phyloP scores from a whole-genome alignment of 2,797 vertebrate species.

The Pangasius larnaudii region DNA sequence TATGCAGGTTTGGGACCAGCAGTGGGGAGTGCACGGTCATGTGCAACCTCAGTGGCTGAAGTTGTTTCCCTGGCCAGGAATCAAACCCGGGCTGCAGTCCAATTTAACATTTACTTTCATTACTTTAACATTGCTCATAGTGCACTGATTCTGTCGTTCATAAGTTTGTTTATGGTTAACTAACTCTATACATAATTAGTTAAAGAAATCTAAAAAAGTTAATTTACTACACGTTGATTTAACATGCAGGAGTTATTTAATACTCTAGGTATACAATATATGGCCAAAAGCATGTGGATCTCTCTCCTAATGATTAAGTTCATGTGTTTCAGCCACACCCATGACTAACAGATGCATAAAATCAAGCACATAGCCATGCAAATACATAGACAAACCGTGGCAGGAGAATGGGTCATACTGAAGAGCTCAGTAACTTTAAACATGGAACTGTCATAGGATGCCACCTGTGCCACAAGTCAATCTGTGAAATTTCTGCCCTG shows the following conservation, averaged over 20 bases:
- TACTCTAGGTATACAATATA: background rate
- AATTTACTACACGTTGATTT: background rate
- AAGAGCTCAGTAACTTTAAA: background rate
- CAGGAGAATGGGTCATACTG: background rate
- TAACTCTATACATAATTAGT: too few species aligned
- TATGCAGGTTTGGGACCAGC: too few species aligned
- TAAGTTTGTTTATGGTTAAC: background rate
- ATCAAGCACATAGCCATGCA: background rate
- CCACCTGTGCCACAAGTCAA: background rate
- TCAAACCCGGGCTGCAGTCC: too few species aligned
- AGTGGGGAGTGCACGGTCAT: too few species aligned
- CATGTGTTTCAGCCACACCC: too few species aligned
- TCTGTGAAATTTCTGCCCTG: background rate
- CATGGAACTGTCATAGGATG: background rate
- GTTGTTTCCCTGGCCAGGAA: too few species aligned
- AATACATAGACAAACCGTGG: background rate
- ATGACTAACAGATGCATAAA: background rate
- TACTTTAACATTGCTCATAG: background rate
- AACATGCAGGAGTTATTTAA: background rate
- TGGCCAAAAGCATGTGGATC: background rate
- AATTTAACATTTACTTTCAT: too few species aligned
- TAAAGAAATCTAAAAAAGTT: background rate
- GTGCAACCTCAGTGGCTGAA: too few species aligned
- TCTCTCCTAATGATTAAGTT: too few species aligned
- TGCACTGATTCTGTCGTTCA: background rate